phyloP scores from a whole-genome alignment of 2,888 invertebrate genomes.

The Periphyllus acericola region DNA sequence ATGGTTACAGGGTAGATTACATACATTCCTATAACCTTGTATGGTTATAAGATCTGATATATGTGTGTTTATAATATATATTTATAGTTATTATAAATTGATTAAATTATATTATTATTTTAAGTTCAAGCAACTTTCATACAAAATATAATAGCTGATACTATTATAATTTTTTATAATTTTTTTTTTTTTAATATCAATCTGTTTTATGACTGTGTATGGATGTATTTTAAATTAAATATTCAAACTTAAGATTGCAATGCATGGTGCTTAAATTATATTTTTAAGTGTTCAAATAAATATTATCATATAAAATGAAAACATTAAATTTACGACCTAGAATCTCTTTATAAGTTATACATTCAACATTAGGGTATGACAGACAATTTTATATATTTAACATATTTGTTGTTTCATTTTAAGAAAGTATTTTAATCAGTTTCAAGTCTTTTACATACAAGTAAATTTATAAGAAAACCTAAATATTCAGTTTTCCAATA shows the following conservation, averaged over 20 bases:
- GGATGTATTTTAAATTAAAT: conserved; percentile 20
- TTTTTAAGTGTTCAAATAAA: conserved; percentile 9
- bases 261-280: conserved; percentile 52
- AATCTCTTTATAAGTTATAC: conserved; percentile 35
- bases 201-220: conserved; percentile 37
- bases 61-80: not conserved
- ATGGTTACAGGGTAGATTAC: conserved; percentile 57
- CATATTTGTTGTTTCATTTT: conserved; percentile 9
- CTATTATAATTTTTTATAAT: conserved; percentile 16
- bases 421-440: conserved; percentile 30
- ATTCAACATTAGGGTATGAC: conserved; percentile 18
- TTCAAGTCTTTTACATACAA: too few relatives aligned
- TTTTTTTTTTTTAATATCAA: conserved; percentile 9
- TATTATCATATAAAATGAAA: conserved; percentile 28
- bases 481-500: not conserved
- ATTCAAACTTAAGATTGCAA: conserved; percentile 27
- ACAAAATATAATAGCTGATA: conserved; percentile 20
- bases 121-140: conserved; percentile 1
- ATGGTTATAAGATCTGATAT: conserved; percentile 20
- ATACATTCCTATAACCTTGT: conserved; percentile 40
- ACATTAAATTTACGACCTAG: conserved; percentile 24
- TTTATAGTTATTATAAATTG: conserved; percentile 14
- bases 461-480: not conserved
- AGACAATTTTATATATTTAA: conserved; percentile 7
- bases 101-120: not conserved